Percentiles rank a stretch among this genome's conserved stretches.
These are phyloP conservation scores for Hermetia illucens DNA, from an alignment of 1,140 invertebrate species.

Conservation along the genomic window DNA sequence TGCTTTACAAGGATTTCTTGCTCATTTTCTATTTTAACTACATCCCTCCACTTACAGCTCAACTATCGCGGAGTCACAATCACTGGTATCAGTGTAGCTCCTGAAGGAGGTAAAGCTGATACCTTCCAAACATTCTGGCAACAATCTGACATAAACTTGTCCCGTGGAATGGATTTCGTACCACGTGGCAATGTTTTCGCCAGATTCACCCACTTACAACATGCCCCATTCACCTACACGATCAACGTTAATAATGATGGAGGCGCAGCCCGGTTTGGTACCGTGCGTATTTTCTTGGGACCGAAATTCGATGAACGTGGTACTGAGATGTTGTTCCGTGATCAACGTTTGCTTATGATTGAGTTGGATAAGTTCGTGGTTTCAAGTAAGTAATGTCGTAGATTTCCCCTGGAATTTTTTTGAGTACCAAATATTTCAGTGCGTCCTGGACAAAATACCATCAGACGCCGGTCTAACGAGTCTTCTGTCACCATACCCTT, in stretches of 20 bases:
- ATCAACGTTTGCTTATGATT: constrained; percentile 55
- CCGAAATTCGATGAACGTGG: constrained; percentile 55
- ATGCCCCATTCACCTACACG: constrained; percentile 49
- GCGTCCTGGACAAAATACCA: constrained; percentile 43
- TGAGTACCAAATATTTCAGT: constrained; percentile 32
- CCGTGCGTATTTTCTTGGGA: constrained; percentile 61
- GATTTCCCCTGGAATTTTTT: too few relatives aligned
- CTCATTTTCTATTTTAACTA: background rate
- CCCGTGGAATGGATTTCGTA: constrained; percentile 60
- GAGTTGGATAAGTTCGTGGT: constrained; percentile 63
- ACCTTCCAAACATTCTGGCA: constrained; percentile 53
- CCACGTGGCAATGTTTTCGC: constrained; percentile 54
- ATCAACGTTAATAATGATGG: constrained; percentile 48
- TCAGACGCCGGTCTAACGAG: constrained; percentile 43
- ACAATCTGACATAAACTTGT: constrained; percentile 56
- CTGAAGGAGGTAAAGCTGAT: constrained; percentile 36
- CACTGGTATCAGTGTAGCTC: constrained; percentile 34
- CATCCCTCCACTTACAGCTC: constrained; percentile 32
- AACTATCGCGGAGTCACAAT: constrained; percentile 47
- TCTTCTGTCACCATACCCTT: constrained; percentile 61
- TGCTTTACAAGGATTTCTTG: background rate
- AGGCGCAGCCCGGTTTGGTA: constrained; percentile 40
- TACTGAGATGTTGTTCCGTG: constrained; percentile 41
- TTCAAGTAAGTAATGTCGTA: constrained; percentile 33
- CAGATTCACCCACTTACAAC: constrained; percentile 58